Percentiles rank a stretch among this genome's conserved stretches.
Conservation (phyloP, 2,888 invertebrate species). For the Agrypnus murinus region DNA sequence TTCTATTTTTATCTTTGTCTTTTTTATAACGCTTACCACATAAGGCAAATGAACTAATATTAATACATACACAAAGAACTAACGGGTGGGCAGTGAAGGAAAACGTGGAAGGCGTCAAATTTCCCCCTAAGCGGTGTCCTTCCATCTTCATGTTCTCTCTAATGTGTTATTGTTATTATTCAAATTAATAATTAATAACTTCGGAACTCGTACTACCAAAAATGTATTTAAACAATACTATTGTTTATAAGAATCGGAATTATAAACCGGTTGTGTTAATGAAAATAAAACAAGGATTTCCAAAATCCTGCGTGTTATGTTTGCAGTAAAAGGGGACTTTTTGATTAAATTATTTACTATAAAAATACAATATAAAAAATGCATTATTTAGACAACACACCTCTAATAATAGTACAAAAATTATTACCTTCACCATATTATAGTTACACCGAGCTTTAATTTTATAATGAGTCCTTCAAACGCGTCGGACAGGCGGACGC, state of each 20-base stretch:
- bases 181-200: conserved; percentile 4
- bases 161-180: conserved; percentile 12
- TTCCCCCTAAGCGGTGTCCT: conserved; percentile 30
- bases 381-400: not conserved
- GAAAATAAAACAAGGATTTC: too few relatives aligned
- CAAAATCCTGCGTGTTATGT: too few relatives aligned
- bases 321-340: too few relatives aligned
- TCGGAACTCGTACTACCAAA: too few relatives aligned
- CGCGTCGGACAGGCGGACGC: conserved; percentile 50
- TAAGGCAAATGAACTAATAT: not conserved
- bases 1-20: too few relatives aligned
- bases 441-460: conserved; percentile 38
- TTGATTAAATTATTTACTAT: too few relatives aligned
- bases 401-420: conserved; percentile 28
- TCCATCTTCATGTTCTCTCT: conserved; percentile 28
- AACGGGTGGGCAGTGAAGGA: conserved; percentile 2
- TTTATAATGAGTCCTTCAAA: conserved; percentile 47
- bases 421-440: conserved; percentile 34
- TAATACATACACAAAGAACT: not conserved
- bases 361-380: too few relatives aligned
- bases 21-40: not conserved
- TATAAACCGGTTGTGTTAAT: too few relatives aligned
- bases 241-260: too few relatives aligned
- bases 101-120: conserved; percentile 36
- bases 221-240: too few relatives aligned